Conservation (phyloP, 2,113 vertebrate species). For the Acrocephalus arundinaceus region DNA sequence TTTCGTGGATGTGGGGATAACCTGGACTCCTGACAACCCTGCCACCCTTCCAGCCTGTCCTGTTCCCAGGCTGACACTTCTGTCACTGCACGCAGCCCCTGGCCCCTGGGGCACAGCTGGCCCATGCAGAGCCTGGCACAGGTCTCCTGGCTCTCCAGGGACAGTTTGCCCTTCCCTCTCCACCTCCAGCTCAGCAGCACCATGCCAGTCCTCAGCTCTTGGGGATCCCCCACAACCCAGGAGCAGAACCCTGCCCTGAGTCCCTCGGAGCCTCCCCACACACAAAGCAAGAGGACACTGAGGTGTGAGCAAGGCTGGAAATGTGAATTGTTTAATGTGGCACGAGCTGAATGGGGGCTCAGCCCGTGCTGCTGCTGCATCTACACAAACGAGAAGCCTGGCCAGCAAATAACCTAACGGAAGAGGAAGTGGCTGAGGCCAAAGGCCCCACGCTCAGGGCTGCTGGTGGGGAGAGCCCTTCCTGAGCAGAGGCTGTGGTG, state of each 20-base stretch:
- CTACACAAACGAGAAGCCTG: not conserved
- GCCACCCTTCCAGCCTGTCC: not conserved
- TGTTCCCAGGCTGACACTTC: not conserved
- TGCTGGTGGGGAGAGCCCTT: not conserved
- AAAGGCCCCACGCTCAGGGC: not conserved
- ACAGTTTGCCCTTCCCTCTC: not conserved
- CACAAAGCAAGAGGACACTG: not conserved
- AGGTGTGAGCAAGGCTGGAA: not conserved
- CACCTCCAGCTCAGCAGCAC: not conserved
- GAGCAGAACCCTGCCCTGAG: not conserved
- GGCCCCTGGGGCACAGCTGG: not conserved
- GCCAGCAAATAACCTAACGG: not conserved
- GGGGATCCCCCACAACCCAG: rapidly evolving
- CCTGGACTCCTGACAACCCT: not conserved
- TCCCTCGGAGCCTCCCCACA: rapidly evolving
- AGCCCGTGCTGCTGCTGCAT: not conserved
- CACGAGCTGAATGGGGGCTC: not conserved
- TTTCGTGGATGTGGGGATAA: rapidly evolving
- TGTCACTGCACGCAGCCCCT: not conserved
- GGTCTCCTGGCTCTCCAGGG: not conserved
- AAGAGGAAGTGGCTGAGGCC: not conserved
- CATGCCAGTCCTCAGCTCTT: rapidly evolving
- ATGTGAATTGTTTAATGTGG: conserved; percentile 39
- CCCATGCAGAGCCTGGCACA: rapidly evolving
- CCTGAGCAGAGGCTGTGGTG: rapidly evolving